Evolutionary conservation across 53 echinoderm and acorn worm species (phyloP), one percentile per base, ranked within the genome.

Genomic region (Actinopyga echinites): DNA sequence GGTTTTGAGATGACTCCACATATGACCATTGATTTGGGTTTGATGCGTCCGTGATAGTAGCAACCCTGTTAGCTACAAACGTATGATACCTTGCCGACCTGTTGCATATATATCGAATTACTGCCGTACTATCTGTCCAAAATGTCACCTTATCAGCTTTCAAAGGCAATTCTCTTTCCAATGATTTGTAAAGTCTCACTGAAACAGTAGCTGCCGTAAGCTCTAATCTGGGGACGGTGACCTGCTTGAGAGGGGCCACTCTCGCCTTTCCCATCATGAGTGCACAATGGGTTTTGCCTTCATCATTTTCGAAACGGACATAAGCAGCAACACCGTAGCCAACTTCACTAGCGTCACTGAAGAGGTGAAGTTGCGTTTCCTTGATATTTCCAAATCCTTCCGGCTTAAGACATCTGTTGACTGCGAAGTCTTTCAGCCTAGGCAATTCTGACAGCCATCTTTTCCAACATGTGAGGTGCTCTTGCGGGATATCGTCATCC

Each of bases 241-340:
- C n/a, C n/a, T n/a, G n/a, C n/a, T 87, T 83, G 22, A 85, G 22
- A 34, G 54, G 88, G 20, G 85, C 85, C 56, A 85, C 59, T 75
- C 58, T 75, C 12, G 85, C 74, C 37, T 85, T 85, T 59, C 30
- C 85, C 28, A 62, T 37, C n/a, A 75, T 37, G 35, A 33, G n/a
- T n/a, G 54, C 64, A n/a, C 21, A 24, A 56, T 66, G 54, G 20
- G 58, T 29, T 24, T 58, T 78, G 34, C 78, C 79, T 1, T 53
- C 42, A n/a, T 90, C 54, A 57, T 90, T 62, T 40, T 21, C 33
- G 32, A 43, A 38, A 22, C 66, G 49, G 13, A 79, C 30, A n/a
- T 87, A 91, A 6, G 73, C 60, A 15, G 79, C 79, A 11, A 84
- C 87, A 23, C 83, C 90, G 60, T 91, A 91, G 52, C 87, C 84